Base-by-base conservation (phyloP, 2,113 vertebrate genomes). In the Phylloscopus trochilus region DNA sequence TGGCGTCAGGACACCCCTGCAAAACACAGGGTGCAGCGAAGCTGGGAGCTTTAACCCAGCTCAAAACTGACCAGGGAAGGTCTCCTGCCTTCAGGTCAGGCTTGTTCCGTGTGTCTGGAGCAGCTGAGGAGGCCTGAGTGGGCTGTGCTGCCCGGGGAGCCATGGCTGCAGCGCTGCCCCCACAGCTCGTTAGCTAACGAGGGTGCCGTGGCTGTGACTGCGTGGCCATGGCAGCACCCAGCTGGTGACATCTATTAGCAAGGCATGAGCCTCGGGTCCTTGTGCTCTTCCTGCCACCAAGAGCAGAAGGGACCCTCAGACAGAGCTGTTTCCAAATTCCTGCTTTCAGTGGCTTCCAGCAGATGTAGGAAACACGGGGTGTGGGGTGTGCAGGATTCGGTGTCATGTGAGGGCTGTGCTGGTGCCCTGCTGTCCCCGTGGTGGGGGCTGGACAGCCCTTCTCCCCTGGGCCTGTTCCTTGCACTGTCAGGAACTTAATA, bases 361-460 rank as follows among this genome's bases (percentile, higher is more conserved):
- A 46, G 28, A 7, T 0, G 7, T 5, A 17, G 76, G 39, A 60
- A 56, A 14, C 1, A 0, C 8, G 0, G 5, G 5, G 1, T 80
- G 79, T 52, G 68, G 80, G 49, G 15, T 9, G 27, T 55, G 59
- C 28, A 41, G 58, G 33, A 5, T 39, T n/a, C 44, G 55, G 37
- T 49, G 64, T 14, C 11, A 1, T 6, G 1, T 39, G 12, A 69
- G 16, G 41, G 41, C 85, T 84, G 56, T 85, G 60, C 66, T 47
- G 56, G 31, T 78, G 43, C 22, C 30, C 24, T 13, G 16, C 66
- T 52, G 56, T 44, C 15, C 58, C 53, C 41, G 13, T 41, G 41
- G 41, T 41, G 39, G 39, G 39, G 39, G 39, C 41, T 41, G 41
- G 13, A 41, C 41, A 41, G 41, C 41, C 41, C 41, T 41, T 41